Percentiles rank a stretch among this genome's conserved stretches.
phyloP scores from a whole-genome alignment of 2,888 invertebrate species.

The Campaea margaritaria region DNA sequence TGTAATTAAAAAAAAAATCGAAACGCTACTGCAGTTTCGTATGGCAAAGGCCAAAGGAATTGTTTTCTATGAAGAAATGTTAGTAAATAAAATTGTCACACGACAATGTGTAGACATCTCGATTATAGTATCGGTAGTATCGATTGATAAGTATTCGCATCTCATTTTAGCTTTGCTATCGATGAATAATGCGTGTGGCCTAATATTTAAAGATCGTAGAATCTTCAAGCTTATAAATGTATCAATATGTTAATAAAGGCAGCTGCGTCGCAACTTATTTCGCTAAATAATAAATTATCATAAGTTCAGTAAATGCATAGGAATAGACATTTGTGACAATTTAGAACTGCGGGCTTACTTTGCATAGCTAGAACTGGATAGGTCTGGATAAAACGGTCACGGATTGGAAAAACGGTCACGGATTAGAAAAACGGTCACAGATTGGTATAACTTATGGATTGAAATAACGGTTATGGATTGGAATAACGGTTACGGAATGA shows the following conservation, averaged over 20 bases:
- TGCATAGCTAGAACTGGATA: too few species aligned
- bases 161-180: slow-evolving; percentile 20
- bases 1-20: background rate
- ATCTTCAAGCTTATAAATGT: slow-evolving; percentile 20
- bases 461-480: too few species aligned
- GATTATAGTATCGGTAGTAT: slow-evolving; percentile 5
- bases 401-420: too few species aligned
- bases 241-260: background rate
- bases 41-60: background rate
- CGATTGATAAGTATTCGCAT: slow-evolving; percentile 10
- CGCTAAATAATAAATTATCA: background rate
- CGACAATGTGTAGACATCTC: background rate
- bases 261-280: slow-evolving; percentile 2
- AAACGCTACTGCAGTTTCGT: background rate
- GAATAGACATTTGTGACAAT: too few species aligned
- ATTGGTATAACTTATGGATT: too few species aligned
- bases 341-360: too few species aligned
- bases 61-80: background rate
- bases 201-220: slow-evolving; percentile 19
- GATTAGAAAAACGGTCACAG: too few species aligned
- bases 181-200: slow-evolving; percentile 25
- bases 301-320: background rate
- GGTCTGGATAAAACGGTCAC: too few species aligned
- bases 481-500: too few species aligned
- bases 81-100: background rate